These are phyloP conservation scores for Patiria pectinifera DNA, from an alignment of 53 echinoderm and acorn worm genomes.

Conservation along the genomic window DNA sequence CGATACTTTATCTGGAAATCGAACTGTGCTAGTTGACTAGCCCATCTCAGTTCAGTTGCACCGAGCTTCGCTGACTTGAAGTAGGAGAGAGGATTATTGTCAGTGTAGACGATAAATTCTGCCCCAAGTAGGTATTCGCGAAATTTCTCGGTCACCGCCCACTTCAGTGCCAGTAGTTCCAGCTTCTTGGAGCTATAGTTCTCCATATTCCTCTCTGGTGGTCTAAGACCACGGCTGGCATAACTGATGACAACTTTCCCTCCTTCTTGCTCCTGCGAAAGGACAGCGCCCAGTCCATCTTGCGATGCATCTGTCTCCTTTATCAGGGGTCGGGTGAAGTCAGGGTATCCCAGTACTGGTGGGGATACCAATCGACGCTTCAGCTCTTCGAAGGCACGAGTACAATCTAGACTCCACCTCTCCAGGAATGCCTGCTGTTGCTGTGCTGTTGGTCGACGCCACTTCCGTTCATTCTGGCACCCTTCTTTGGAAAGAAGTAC, in stretches of 20 bases:
- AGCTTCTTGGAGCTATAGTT: slow-evolving; percentile 71
- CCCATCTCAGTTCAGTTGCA: slow-evolving; percentile 62
- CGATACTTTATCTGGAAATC: slow-evolving; percentile 58
- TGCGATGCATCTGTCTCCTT: too few relatives aligned
- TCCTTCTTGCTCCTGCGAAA: too few relatives aligned
- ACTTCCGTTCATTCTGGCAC: slow-evolving; percentile 36
- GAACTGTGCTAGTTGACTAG: neutral
- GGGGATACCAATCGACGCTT: too few relatives aligned
- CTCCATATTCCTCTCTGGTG: slow-evolving; percentile 64
- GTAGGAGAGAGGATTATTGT: slow-evolving; percentile 69
- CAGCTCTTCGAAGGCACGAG: too few relatives aligned
- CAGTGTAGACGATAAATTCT: neutral
- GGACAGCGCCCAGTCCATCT: too few relatives aligned
- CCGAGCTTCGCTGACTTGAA: slow-evolving; percentile 56
- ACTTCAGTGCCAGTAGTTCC: slow-evolving; percentile 50
- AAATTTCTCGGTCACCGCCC: slow-evolving; percentile 22
- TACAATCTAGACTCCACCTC: too few relatives aligned
- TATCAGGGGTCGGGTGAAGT: too few relatives aligned
- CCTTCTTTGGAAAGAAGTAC: slow-evolving; percentile 43
- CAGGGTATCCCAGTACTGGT: too few relatives aligned
- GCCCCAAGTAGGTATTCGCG: slow-evolving; percentile 61
- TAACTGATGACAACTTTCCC: slow-evolving; percentile 55
- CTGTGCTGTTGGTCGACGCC: too few relatives aligned
- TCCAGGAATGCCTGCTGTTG: too few relatives aligned
- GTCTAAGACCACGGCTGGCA: slow-evolving; percentile 61